Conservation (phyloP, 2,888 invertebrate species). For the Oxystoma pomonae region DNA sequence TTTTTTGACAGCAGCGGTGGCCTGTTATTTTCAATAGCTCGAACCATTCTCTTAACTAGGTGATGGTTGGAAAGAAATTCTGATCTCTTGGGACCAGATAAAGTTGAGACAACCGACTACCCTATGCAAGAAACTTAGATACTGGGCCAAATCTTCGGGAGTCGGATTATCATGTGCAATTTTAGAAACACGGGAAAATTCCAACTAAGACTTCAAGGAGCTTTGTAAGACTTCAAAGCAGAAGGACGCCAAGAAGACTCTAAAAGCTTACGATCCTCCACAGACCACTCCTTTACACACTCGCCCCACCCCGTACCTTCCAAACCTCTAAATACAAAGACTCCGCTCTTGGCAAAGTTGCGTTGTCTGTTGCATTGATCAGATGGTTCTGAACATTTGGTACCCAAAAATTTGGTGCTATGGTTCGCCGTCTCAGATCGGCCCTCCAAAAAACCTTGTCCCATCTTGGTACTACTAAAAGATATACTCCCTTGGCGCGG, state of each 20-base stretch:
- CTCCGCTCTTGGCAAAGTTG: constrained; percentile 10
- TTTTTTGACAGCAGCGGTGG: background rate
- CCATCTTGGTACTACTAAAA: constrained; percentile 30
- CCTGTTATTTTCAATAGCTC: background rate
- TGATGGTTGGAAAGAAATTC: background rate
- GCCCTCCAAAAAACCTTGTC: constrained; percentile 33
- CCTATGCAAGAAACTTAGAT: background rate
- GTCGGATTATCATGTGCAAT: background rate
- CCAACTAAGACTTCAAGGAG: background rate
- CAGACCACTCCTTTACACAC: background rate
- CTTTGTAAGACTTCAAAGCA: background rate
- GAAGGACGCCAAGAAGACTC: background rate
- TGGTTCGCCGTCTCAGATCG: background rate
- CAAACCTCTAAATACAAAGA: constrained; percentile 4
- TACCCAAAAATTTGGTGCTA: background rate
- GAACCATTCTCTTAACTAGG: background rate
- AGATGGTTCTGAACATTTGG: background rate
- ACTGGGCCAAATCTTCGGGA: background rate
- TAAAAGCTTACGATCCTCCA: background rate
- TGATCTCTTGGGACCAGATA: background rate
- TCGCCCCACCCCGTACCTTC: background rate
- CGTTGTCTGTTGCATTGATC: background rate
- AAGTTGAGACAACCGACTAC: background rate
- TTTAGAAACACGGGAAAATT: background rate
- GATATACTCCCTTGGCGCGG: constrained; percentile 23